These are phyloP conservation scores for Luperina nickerlii DNA, from an alignment of 2,888 invertebrate species.

Conservation along the genomic window DNA sequence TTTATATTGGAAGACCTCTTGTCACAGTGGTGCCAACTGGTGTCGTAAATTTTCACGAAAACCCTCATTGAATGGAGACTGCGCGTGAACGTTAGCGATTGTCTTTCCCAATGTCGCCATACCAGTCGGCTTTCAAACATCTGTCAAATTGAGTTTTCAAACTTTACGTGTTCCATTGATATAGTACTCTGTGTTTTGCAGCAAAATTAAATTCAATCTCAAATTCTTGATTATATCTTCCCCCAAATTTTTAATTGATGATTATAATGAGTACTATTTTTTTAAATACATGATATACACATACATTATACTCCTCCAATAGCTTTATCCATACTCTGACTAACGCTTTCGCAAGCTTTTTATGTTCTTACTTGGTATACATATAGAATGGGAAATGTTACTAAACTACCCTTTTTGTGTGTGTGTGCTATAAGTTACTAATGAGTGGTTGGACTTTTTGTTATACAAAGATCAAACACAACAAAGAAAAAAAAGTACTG, in stretches of 20 bases:
- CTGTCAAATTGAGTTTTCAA: neutral
- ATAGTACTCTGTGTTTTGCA: constrained; percentile 29
- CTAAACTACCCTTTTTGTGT: constrained; percentile 42
- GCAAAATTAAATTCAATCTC: constrained; percentile 21
- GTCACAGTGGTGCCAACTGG: no score
- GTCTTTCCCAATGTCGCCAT: neutral
- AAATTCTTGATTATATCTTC: constrained; percentile 3
- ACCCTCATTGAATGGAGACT: constrained; percentile 37
- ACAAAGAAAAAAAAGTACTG: neutral
- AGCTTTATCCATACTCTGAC: constrained; percentile 58
- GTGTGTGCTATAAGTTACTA: constrained; percentile 34
- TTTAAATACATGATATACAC: constrained; percentile 46
- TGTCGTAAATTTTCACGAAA: no score
- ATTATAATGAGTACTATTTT: constrained; percentile 10
- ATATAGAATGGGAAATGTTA: constrained; percentile 31
- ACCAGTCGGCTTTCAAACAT: neutral
- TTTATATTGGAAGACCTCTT: no score
- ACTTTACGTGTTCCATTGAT: constrained; percentile 2
- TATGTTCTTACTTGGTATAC: constrained; percentile 38
- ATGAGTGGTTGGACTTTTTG: constrained; percentile 32
- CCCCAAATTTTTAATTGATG: constrained; percentile 5
- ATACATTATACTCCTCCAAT: constrained; percentile 43
- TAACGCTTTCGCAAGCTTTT: constrained; percentile 62
- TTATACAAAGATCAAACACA: neutral
- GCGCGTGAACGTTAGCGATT: neutral